A percentile compares a stretch with the other conserved stretches of the same genome.
phyloP scores from a whole-genome alignment of 2,797 vertebrate genomes.

The Rhynchotus rufescens region DNA sequence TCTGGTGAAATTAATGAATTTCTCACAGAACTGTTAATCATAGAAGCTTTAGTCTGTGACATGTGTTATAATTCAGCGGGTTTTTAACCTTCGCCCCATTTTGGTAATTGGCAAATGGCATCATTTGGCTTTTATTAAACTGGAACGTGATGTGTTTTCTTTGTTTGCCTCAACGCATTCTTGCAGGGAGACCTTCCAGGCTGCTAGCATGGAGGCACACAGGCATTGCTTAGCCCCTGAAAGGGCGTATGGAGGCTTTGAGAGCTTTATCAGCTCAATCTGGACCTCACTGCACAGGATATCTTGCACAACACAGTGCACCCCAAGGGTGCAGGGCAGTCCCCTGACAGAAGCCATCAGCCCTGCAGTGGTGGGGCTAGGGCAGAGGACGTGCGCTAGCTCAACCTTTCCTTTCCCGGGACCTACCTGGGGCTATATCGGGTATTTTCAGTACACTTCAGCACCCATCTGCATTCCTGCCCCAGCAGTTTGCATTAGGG shows the following conservation, averaged over 20 bases:
- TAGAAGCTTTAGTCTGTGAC: conserved; percentile 73
- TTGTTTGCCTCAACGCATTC: conserved; percentile 38
- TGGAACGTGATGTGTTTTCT: conserved; percentile 56
- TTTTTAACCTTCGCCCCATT: conserved; percentile 72
- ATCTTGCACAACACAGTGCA: neutral
- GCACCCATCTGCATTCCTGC: neutral
- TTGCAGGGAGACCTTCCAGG: conserved; percentile 25
- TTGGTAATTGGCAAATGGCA: conserved; percentile 74
- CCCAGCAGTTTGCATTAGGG: neutral
- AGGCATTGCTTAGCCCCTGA: neutral
- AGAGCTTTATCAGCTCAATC: neutral
- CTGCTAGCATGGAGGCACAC: neutral
- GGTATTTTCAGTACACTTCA: neutral
- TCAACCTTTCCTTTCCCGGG: neutral
- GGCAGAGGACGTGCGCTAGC: fast-evolving
- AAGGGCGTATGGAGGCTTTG: neutral
- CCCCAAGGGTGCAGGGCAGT: neutral
- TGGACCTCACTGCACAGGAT: neutral
- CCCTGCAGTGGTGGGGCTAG: neutral
- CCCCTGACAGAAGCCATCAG: neutral
- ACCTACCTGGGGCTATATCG: neutral
- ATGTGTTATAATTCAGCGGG: conserved; percentile 73
- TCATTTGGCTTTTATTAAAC: conserved; percentile 78
- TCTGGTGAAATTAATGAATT: conserved; percentile 74
- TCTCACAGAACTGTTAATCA: conserved; percentile 76